These are phyloP conservation scores for Saccostrea cuccullata DNA, from an alignment of 1,140 invertebrate species.

Conservation along the genomic window DNA sequence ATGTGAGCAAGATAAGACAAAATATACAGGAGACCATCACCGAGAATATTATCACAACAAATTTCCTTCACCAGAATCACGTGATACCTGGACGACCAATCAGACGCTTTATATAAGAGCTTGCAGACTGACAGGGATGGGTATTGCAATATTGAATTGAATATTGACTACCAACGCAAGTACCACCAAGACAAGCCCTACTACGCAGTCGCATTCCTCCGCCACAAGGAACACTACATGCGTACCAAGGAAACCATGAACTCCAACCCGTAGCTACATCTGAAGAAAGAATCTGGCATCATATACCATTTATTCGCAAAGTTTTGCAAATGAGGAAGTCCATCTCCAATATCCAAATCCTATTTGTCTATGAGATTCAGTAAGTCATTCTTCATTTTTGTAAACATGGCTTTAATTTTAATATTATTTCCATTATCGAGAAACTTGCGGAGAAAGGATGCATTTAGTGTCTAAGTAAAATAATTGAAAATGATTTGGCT, in stretches of 20 bases:
- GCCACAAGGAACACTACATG: constrained; percentile 25
- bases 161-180: not conserved
- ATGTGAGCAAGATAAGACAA: too few species aligned
- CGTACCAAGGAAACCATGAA: not conserved
- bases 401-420: too few species aligned
- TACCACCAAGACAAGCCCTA: not conserved
- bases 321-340: too few species aligned
- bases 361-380: too few species aligned
- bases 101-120: not conserved
- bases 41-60: not conserved
- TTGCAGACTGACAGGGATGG: not conserved
- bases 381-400: too few species aligned
- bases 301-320: too few species aligned
- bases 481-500: constrained; percentile 8
- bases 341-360: too few species aligned
- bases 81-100: constrained; percentile 6
- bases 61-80: not conserved
- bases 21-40: not conserved
- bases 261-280: not conserved
- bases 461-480: not conserved
- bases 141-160: constrained; percentile 2
- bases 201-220: constrained; percentile 13
- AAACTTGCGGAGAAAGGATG: too few species aligned
- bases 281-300: not conserved
- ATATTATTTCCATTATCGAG: too few species aligned